A percentile compares a stretch with the other conserved stretches of the same genome.
Conservation (phyloP, 1,140 invertebrate species). For the Ostrea denselamellosa region DNA sequence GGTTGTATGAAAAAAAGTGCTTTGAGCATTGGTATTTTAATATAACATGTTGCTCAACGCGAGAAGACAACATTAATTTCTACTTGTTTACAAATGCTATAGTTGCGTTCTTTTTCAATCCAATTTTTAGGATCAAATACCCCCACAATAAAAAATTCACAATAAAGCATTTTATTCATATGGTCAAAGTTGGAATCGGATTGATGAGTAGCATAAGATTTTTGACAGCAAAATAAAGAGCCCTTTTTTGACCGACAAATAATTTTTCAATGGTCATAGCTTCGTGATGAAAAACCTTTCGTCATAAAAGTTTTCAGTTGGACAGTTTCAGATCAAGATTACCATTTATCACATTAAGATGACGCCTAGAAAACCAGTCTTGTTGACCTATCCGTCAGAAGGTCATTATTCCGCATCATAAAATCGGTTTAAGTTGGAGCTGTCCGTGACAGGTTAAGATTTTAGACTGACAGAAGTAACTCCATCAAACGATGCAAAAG, state of each 20-base stretch:
- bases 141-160: too few species aligned
- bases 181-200: too few species aligned
- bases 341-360: conserved; percentile 4
- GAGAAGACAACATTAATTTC: too few species aligned
- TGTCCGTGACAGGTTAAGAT: not conserved
- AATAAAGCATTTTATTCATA: too few species aligned
- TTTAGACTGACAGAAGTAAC: not conserved
- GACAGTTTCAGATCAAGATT: not conserved
- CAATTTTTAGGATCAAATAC: too few species aligned
- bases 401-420: conserved; percentile 11
- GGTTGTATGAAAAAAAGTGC: too few species aligned
- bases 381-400: conserved; percentile 26
- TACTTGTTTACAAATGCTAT: too few species aligned
- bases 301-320: not conserved
- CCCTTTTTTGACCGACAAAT: not conserved
- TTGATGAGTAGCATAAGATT: too few species aligned
- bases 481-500: not conserved
- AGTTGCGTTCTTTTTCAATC: too few species aligned
- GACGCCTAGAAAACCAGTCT: not conserved
- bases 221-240: too few species aligned
- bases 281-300: not conserved
- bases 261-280: not conserved
- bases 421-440: not conserved
- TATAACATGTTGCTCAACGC: too few species aligned
- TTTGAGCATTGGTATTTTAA: too few species aligned